Evolutionary conservation across 1,140 invertebrate species (phyloP).

Genomic region (Cryptotermes secundus): DNA sequence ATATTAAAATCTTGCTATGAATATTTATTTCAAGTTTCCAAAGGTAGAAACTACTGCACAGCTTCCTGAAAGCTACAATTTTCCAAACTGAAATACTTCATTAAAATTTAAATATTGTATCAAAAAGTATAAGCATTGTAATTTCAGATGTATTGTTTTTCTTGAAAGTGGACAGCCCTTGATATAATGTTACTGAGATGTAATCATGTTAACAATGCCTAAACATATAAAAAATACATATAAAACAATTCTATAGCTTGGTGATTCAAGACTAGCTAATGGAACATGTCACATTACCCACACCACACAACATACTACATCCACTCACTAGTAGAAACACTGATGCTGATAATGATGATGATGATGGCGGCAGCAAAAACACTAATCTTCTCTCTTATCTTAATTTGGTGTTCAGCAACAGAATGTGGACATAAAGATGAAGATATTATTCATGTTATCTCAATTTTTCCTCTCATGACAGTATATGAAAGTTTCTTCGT

Average conservation of each 20-base stretch:
- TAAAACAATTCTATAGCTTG: conserved; percentile 1
- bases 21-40: background rate
- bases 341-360: background rate
- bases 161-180: background rate
- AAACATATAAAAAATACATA: conserved; percentile 11
- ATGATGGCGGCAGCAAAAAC: background rate
- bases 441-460: background rate
- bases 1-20: conserved; percentile 4
- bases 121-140: background rate
- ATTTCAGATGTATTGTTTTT: background rate
- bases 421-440: background rate
- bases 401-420: background rate
- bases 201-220: background rate
- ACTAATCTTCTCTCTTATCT: background rate
- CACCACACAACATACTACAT: background rate
- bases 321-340: background rate
- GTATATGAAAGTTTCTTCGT: background rate
- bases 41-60: conserved; percentile 4
- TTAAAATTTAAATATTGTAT: background rate
- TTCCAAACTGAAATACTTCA: background rate
- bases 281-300: conserved; percentile 14
- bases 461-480: background rate
- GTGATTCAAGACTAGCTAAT: conserved; percentile 16
- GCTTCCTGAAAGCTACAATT: background rate
- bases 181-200: background rate